Conservation (phyloP, 2,888 invertebrate species). For the Oegoconia quadripuncta region DNA sequence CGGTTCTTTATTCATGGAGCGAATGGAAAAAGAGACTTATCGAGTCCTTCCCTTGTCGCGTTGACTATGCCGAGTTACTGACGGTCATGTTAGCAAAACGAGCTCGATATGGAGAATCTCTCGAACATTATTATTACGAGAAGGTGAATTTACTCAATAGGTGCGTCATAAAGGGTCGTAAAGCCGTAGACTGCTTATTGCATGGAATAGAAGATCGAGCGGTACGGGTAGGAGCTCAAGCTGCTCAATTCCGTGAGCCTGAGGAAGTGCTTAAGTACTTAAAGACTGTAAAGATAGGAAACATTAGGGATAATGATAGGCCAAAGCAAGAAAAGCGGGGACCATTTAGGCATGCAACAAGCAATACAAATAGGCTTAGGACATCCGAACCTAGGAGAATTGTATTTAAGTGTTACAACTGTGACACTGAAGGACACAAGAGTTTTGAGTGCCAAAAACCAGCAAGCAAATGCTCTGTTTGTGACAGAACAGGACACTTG, state of each 20-base stretch:
- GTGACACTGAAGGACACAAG: conserved; percentile 10
- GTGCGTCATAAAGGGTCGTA: conserved; percentile 16
- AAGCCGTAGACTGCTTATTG: conserved; percentile 22
- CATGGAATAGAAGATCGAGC: conserved; percentile 21
- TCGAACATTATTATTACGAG: conserved; percentile 18
- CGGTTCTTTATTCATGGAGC: conserved; percentile 11
- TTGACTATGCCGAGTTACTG: conserved; percentile 19
- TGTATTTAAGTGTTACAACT: conserved; percentile 9
- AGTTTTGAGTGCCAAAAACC: conserved; percentile 9
- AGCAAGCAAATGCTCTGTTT: background rate
- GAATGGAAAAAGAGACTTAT: conserved; percentile 20
- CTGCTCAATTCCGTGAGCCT: conserved; percentile 16
- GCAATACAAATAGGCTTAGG: background rate
- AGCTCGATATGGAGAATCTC: conserved; percentile 13
- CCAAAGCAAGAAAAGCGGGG: background rate
- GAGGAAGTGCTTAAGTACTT: conserved; percentile 20
- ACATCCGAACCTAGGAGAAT: background rate
- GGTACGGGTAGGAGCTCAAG: conserved; percentile 20
- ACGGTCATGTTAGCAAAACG: conserved; percentile 15
- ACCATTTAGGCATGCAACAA: background rate
- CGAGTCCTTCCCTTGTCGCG: conserved; percentile 16
- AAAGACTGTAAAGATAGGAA: conserved; percentile 12
- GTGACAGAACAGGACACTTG: conserved; percentile 2
- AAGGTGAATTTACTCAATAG: conserved; percentile 19
- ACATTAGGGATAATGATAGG: background rate